A percentile compares a stretch with the other conserved stretches of the same genome.
These are phyloP conservation scores for Rhagonycha lutea DNA, from an alignment of 2,888 invertebrate genomes.

Conservation along the genomic window DNA sequence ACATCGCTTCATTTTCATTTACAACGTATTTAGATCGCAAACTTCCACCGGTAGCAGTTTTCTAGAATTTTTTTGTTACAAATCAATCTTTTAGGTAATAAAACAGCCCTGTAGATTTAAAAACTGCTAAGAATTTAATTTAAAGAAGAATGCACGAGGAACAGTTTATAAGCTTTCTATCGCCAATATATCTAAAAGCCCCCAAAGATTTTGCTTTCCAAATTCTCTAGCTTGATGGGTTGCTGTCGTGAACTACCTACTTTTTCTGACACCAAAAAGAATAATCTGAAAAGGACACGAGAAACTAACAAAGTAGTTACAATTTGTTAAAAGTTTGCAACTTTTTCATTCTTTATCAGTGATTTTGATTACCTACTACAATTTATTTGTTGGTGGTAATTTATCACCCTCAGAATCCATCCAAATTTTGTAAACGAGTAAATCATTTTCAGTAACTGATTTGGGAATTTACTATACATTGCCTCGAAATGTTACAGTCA, in stretches of 20 bases:
- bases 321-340: neutral
- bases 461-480: neutral
- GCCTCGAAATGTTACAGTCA: neutral
- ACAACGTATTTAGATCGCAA: neutral
- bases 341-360: neutral
- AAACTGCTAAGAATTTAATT: conserved; percentile 1
- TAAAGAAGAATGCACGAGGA: neutral
- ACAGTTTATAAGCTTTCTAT: neutral
- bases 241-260: neutral
- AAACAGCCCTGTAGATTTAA: neutral
- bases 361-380: neutral
- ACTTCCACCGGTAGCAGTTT: neutral
- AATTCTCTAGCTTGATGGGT: neutral
- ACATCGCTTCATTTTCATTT: neutral
- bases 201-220: neutral
- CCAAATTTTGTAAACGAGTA: neutral
- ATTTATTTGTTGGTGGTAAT: neutral
- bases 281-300: neutral
- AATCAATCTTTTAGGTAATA: neutral
- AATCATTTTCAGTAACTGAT: neutral
- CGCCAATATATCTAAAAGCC: conserved; percentile 1
- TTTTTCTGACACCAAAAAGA: neutral
- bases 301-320: neutral
- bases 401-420: neutral
- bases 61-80: neutral